A percentile compares a stretch with the other conserved stretches of the same genome.
Evolutionary conservation across 1,140 invertebrate genomes (phyloP).

Genomic region (Ceratosolen fusciceps): DNA sequence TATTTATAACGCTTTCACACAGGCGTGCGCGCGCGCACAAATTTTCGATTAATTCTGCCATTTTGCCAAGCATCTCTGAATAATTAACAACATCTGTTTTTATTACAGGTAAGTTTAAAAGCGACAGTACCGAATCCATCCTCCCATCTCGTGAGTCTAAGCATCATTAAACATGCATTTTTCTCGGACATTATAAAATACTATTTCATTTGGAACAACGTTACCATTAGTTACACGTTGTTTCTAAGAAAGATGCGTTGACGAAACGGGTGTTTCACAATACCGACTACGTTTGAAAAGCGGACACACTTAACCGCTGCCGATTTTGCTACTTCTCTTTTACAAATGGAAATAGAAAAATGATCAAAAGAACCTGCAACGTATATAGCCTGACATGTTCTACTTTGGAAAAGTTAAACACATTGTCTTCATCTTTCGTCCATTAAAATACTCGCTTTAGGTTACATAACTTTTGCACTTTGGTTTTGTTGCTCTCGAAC

Average conservation of each 20-base stretch:
- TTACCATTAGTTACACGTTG: background rate
- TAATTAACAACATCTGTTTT: background rate
- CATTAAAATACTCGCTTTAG: background rate
- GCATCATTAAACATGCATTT: background rate
- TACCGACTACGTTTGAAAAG: background rate
- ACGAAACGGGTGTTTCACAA: background rate
- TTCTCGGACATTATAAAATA: background rate
- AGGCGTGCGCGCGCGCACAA: too few species aligned
- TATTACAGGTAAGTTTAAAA: conserved; percentile 28
- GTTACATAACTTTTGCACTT: too few species aligned
- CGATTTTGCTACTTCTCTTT: background rate
- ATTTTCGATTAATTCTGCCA: too few species aligned
- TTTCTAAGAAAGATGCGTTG: background rate
- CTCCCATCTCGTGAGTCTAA: background rate
- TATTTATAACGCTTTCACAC: too few species aligned
- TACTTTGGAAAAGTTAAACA: conserved; percentile 25
- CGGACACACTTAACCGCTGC: conserved; percentile 1
- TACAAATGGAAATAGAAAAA: background rate
- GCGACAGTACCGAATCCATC: background rate
- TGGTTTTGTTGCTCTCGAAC: too few species aligned
- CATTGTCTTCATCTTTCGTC: conserved; percentile 21
- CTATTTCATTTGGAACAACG: background rate
- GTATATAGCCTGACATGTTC: conserved; percentile 16
- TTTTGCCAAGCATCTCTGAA: background rate
- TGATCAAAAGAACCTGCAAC: background rate